These are phyloP conservation scores for Cosmorhoe ocellata DNA, from an alignment of 2,888 invertebrate species.

Conservation along the genomic window DNA sequence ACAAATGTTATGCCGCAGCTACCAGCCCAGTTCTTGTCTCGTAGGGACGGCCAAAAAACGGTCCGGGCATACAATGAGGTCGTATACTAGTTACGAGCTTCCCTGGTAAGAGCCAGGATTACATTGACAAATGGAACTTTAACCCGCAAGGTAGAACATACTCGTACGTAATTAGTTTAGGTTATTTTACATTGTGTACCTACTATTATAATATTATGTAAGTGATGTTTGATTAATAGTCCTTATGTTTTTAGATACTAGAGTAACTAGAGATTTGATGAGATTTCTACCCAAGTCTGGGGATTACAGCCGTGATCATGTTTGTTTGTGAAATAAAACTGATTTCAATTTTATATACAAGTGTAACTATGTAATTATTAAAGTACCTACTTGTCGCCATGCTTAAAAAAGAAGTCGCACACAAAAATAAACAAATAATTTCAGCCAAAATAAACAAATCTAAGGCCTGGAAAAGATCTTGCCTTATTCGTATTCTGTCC, in stretches of 20 bases:
- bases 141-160: neutral
- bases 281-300: too few relatives aligned
- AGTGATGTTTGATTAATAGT: too few relatives aligned
- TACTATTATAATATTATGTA: too few relatives aligned
- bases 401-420: neutral
- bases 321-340: too few relatives aligned
- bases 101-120: conserved; percentile 43
- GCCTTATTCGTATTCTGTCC: conserved; percentile 5
- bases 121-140: conserved; percentile 38
- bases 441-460: neutral
- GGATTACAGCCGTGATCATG: too few relatives aligned
- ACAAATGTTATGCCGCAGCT: conserved; percentile 24
- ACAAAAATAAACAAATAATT: conserved; percentile 1
- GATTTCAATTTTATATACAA: too few relatives aligned
- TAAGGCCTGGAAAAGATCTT: neutral
- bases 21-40: conserved; percentile 22
- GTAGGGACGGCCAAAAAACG: conserved; percentile 40
- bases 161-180: neutral
- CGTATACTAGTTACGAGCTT: conserved; percentile 52
- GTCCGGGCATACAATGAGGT: conserved; percentile 51
- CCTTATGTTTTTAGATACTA: too few relatives aligned
- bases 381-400: neutral
- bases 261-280: too few relatives aligned
- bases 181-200: neutral
- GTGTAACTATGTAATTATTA: too few relatives aligned